These are phyloP conservation scores for Cantharis rustica DNA, from an alignment of 2,888 invertebrate species.

Conservation along the genomic window DNA sequence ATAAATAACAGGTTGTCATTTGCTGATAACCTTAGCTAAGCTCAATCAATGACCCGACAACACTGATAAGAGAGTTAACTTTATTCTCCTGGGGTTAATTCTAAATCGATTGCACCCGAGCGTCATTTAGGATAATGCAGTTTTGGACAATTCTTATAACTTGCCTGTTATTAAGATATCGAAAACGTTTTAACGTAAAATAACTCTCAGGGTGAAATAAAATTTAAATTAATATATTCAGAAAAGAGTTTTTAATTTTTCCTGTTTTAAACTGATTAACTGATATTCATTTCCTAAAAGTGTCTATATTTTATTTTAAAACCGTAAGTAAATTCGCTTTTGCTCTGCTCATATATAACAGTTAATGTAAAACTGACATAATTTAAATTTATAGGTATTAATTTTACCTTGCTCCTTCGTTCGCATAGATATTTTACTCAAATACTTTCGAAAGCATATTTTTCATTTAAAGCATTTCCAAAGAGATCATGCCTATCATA, in stretches of 20 bases:
- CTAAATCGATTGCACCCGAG: background rate
- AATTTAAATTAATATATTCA: background rate
- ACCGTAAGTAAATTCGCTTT: background rate
- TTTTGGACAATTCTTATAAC: background rate
- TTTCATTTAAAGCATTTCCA: background rate
- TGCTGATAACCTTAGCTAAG: background rate
- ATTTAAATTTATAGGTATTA: conserved; percentile 24
- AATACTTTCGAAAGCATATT: conserved; percentile 8
- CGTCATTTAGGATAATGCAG: background rate
- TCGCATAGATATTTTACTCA: conserved; percentile 19
- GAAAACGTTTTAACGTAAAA: background rate
- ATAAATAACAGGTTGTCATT: background rate
- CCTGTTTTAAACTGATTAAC: conserved; percentile 1
- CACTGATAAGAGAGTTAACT: background rate
- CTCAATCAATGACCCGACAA: background rate
- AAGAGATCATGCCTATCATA: background rate
- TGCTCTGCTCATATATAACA: conserved; percentile 10
- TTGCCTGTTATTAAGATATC: background rate
- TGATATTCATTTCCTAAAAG: background rate
- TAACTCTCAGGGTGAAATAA: background rate
- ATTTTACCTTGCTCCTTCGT: conserved; percentile 17
- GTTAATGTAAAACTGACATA: conserved; percentile 15
- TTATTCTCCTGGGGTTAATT: background rate
- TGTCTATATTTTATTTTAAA: conserved; percentile 6
- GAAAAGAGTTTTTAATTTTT: background rate